These are phyloP conservation scores for Pungitius pungitius DNA, from an alignment of 2,113 vertebrate genomes.

Conservation along the genomic window DNA sequence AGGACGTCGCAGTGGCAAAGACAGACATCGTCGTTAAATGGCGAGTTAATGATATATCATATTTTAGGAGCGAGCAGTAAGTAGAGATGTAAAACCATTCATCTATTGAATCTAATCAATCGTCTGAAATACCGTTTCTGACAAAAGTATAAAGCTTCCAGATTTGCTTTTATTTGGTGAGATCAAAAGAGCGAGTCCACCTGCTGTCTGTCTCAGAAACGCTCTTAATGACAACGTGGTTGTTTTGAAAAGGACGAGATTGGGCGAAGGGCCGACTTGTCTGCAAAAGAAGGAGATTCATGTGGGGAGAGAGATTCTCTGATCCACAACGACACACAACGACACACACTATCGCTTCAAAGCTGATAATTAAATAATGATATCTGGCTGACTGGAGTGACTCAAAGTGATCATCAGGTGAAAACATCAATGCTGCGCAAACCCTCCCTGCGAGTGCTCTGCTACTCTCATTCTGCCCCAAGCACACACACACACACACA, in stretches of 20 bases:
- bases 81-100: constrained; percentile 10
- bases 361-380: constrained; percentile 53
- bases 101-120: background rate
- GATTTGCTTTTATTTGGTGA: constrained; percentile 45
- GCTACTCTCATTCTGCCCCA: constrained; percentile 17
- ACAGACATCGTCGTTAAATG: constrained; percentile 40
- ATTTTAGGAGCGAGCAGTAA: background rate
- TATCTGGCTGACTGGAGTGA: constrained; percentile 35
- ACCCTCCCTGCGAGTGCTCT: constrained; percentile 33
- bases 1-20: constrained; percentile 64
- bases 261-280: constrained; percentile 28
- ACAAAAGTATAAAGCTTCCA: constrained; percentile 30
- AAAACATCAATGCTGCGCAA: constrained; percentile 60
- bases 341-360: constrained; percentile 29
- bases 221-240: constrained; percentile 37
- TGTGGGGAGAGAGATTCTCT: constrained; percentile 16
- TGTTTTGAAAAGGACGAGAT: constrained; percentile 47
- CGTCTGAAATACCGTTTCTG: constrained; percentile 18
- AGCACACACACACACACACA: too few species aligned
- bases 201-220: constrained; percentile 29
- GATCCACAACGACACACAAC: constrained; percentile 3
- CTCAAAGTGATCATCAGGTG: constrained; percentile 62
- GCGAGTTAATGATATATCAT: constrained; percentile 29
- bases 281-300: constrained; percentile 17
- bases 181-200: constrained; percentile 50